phyloP scores from a whole-genome alignment of 1,140 invertebrate genomes.

The Rhynchophorus ferrugineus region DNA sequence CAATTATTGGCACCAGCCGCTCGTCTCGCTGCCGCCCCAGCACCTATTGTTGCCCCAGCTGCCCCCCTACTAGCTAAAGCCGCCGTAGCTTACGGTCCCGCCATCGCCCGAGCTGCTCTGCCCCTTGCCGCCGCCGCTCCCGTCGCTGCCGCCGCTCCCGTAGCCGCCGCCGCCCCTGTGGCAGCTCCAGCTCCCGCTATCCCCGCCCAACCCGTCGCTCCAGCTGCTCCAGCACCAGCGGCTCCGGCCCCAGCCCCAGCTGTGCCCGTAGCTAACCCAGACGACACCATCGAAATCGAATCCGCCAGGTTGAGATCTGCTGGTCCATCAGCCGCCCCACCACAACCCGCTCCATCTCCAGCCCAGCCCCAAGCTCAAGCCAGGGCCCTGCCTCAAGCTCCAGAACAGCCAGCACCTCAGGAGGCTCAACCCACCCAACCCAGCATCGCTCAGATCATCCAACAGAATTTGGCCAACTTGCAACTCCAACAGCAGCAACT shows the following conservation, averaged over 20 bases:
- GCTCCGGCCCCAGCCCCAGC: not conserved
- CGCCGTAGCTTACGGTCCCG: slow-evolving; percentile 3
- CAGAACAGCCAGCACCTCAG: not conserved
- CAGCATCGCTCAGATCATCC: no score
- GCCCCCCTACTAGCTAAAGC: not conserved
- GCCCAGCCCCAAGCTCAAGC: not conserved
- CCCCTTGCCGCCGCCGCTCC: not conserved
- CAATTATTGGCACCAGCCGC: not conserved
- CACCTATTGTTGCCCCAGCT: not conserved
- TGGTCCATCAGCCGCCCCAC: not conserved
- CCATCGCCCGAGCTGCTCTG: not conserved
- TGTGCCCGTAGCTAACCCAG: slow-evolving; percentile 3
- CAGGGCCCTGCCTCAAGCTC: not conserved
- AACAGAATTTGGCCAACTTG: not conserved
- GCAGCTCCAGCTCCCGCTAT: slow-evolving; percentile 5
- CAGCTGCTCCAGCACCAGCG: not conserved
- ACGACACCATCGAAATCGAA: slow-evolving; percentile 16
- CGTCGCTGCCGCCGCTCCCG: not conserved
- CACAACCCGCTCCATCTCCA: not conserved
- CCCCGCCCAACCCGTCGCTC: not conserved
- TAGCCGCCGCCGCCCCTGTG: not conserved
- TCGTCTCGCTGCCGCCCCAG: not conserved
- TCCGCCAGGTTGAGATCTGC: slow-evolving; percentile 4
- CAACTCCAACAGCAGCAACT: not conserved
- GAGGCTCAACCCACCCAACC: no score